Conservation (phyloP, 2,888 invertebrate genomes). For the Xestia sexstrigata region DNA sequence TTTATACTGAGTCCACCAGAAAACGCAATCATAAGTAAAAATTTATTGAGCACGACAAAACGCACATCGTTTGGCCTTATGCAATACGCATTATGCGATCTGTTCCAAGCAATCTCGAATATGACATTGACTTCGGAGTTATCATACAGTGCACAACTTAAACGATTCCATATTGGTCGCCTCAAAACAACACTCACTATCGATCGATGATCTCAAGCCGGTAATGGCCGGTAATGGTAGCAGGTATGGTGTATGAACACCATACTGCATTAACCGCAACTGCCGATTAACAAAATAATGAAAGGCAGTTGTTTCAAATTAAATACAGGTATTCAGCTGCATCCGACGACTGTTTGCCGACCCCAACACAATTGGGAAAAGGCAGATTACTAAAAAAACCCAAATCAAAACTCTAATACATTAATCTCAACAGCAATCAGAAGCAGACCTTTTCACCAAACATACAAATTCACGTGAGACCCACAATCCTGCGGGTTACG, state of each 20-base stretch:
- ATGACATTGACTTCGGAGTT: neutral
- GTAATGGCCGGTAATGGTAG: no score
- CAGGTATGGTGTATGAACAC: no score
- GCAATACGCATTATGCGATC: neutral
- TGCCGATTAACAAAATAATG: neutral
- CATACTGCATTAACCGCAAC: no score
- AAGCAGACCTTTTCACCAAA: constrained; percentile 25
- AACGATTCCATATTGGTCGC: neutral
- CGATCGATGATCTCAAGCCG: neutral
- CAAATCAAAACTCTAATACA: constrained; percentile 15
- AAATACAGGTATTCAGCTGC: neutral
- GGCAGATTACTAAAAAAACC: neutral
- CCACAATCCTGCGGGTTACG: constrained; percentile 30
- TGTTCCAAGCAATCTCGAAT: neutral
- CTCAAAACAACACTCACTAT: neutral
- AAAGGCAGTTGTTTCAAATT: neutral
- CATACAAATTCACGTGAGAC: constrained; percentile 43
- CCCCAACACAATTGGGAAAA: neutral
- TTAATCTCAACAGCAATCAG: constrained; percentile 42
- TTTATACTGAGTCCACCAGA: neutral
- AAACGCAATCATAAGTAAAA: neutral
- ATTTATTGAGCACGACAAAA: neutral
- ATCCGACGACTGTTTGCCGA: neutral
- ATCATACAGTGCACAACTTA: neutral
- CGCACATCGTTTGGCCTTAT: neutral